phyloP scores from a whole-genome alignment of 2,888 invertebrate genomes.

The Lepeophtheirus nordmannii region DNA sequence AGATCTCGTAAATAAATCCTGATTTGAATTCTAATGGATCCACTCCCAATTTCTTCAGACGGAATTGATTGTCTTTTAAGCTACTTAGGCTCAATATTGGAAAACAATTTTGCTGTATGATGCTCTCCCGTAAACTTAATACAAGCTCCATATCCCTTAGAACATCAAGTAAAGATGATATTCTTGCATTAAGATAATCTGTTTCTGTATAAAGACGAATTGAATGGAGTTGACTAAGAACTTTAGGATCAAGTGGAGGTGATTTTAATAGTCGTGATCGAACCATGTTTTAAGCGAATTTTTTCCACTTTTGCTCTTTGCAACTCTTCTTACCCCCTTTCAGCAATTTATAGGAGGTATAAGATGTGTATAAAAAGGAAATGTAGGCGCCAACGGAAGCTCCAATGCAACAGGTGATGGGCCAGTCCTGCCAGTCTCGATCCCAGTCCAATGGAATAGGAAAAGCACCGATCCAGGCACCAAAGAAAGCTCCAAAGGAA shows the following conservation, averaged over 20 bases:
- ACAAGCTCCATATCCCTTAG: neutral
- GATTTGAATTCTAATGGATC: neutral
- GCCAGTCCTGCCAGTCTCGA: conserved; percentile 24
- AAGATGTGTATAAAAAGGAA: neutral
- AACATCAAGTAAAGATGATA: neutral
- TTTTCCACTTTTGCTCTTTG: neutral
- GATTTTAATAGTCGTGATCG: neutral
- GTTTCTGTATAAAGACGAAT: neutral
- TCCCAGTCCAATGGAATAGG: conserved; percentile 25
- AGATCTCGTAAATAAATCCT: neutral
- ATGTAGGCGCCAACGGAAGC: neutral
- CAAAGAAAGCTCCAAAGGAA: conserved; percentile 2
- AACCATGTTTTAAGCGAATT: neutral
- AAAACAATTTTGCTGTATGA: neutral
- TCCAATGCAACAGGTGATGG: conserved; percentile 18
- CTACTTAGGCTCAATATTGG: neutral
- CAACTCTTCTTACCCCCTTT: neutral
- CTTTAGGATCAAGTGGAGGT: conserved; percentile 1
- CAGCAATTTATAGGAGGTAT: neutral
- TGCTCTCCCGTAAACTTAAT: neutral
- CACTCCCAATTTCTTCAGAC: too few species aligned
- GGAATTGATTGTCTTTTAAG: neutral
- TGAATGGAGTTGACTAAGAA: neutral
- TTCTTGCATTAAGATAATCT: neutral
- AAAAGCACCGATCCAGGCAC: conserved; percentile 23